phyloP scores from a whole-genome alignment of 1,140 invertebrate species.

The Anoplophora glabripennis region DNA sequence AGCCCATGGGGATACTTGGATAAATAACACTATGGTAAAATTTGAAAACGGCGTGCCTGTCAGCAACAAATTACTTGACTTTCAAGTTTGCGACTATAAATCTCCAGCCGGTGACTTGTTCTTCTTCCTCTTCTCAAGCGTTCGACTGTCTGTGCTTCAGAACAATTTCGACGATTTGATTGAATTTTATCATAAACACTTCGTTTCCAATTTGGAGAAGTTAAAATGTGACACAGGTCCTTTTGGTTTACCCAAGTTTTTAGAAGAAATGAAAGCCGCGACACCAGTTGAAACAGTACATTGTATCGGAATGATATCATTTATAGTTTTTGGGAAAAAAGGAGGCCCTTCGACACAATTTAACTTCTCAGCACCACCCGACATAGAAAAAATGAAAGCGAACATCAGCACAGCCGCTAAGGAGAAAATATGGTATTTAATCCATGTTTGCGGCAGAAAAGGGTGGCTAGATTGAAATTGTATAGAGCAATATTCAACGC shows the following conservation, averaged over 20 bases:
- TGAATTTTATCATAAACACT: no score
- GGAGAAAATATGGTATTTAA: conserved; percentile 6
- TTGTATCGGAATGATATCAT: conserved; percentile 55
- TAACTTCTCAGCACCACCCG: conserved; percentile 8
- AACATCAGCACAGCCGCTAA: neutral
- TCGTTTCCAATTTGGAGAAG: no score
- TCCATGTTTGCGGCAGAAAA: neutral
- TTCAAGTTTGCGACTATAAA: no score
- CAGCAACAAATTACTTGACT: conserved; percentile 53
- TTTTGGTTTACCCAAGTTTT: no score
- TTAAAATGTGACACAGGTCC: no score
- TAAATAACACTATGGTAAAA: conserved; percentile 58
- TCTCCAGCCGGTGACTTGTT: conserved; percentile 55
- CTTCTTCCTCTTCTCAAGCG: conserved; percentile 56
- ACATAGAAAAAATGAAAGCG: neutral
- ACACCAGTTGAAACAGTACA: conserved; percentile 50
- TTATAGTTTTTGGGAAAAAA: conserved; percentile 30
- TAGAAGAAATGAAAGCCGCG: no score
- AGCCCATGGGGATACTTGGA: conserved; percentile 59
- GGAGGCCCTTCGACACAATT: conserved; percentile 26
- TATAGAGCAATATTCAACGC: no score
- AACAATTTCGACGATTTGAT: conserved; percentile 49
- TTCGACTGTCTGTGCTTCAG: conserved; percentile 45
- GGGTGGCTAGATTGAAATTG: no score
- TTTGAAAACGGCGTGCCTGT: conserved; percentile 27